These are phyloP conservation scores for Schizotus pectinicornis DNA, from an alignment of 2,888 invertebrate species.

Conservation along the genomic window DNA sequence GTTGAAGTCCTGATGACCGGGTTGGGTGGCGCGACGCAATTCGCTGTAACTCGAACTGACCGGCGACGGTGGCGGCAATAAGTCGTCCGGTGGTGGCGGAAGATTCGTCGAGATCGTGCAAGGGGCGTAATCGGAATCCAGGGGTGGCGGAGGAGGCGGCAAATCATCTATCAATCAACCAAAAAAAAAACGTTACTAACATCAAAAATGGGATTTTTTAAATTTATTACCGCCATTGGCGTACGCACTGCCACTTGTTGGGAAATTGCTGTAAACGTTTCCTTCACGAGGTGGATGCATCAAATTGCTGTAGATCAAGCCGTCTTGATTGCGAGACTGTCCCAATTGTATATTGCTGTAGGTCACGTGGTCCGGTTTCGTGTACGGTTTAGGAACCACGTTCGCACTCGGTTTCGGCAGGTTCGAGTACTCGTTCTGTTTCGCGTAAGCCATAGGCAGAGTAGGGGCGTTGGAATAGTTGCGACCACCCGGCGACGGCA, in stretches of 20 bases:
- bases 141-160: conserved; percentile 68
- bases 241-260: conserved; percentile 38
- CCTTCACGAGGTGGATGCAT: conserved; percentile 57
- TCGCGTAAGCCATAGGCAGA: conserved; percentile 25
- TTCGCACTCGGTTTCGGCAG: conserved; percentile 32
- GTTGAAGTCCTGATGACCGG: conserved; percentile 57
- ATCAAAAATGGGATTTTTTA: conserved; percentile 36
- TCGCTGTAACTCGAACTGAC: conserved; percentile 92
- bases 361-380: conserved; percentile 50
- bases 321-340: conserved; percentile 57
- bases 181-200: conserved; percentile 9
- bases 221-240: conserved; percentile 48
- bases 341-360: conserved; percentile 54
- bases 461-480: conserved; percentile 49
- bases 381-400: conserved; percentile 42
- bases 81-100: conserved; percentile 65
- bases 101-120: conserved; percentile 58
- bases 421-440: conserved; percentile 28
- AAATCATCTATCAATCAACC: conserved; percentile 60
- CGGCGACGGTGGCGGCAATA: conserved; percentile 84
- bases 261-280: conserved; percentile 66
- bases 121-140: conserved; percentile 58
- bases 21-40: conserved; percentile 78
- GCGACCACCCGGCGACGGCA: conserved; percentile 51
- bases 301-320: conserved; percentile 63